Base-by-base conservation (phyloP, 2,797 vertebrate species). In the Pipistrellus kuhlii region DNA sequence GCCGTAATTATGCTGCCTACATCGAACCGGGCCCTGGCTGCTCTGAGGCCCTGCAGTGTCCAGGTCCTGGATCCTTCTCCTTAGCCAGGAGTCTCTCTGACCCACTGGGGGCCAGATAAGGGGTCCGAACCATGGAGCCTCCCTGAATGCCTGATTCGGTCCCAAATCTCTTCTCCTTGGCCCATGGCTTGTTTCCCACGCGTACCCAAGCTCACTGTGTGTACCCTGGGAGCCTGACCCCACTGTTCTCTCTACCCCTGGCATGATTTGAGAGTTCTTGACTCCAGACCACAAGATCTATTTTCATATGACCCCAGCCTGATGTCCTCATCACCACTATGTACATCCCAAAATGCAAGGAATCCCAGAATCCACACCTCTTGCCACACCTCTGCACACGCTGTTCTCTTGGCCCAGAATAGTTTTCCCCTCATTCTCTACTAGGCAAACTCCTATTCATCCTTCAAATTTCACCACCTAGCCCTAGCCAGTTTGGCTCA, bases 161-260 rank as follows among this genome's bases (percentile, higher is more conserved):
- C 9, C 30, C 69, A 62, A 68, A 35, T 76, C 62, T 48, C 86
- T n/a, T 93, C 30, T 94, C 73, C 44, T 88, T 41, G 62, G 77
- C 17, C 46, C 23, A 20, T 8, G 20, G 55, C 35, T 78, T 25
- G 12, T 80, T 71, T 55, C 38, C 57, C 2, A 88, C 2, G 41
- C 4, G 1, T 8, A 85, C 23, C 32, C 20, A 41, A n/a, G 21
- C 41, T 86, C 76, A n/a, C 17, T 10, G 44, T 25, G 12, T 38
- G 38, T 53, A 53, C 23, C 30, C n/a, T 75, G 4, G 57, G 57
- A 80, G 46, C 38, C 87, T 64, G 41, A 72, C 11, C 35, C 75
- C 6, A 27, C 2, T 68, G 41, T 3, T 72, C 13, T 80, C 68
- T 80, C 62, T 75, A 17, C 46, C 20, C 41, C 6, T 38, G 32